Evolutionary conservation across 1,140 invertebrate species (phyloP), one percentile per base, ranked within the genome.

Genomic region (Leguminivora glycinivorella): DNA sequence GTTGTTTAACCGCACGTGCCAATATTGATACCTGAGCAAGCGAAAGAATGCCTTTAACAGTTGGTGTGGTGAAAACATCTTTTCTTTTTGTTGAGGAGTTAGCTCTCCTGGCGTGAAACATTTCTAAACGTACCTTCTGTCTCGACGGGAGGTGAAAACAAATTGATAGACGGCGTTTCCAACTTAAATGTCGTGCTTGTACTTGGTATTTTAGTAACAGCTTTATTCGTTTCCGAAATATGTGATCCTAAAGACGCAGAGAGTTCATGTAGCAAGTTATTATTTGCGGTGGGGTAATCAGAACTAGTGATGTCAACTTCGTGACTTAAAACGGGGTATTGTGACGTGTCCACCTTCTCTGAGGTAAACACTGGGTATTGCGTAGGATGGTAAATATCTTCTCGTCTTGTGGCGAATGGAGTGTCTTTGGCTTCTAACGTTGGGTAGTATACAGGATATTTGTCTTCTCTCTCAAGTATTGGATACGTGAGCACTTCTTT

Each of bases 121-220:
- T 68, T n/a, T 71, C 10, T 38, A 52, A 6, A 9, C 22, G 47
- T 76, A 92, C 92, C 95, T 94, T 96, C 94, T 22, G 95, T 96
- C 90, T 95, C 93, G 14, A 92, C 84, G 22, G 95, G 95, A 19
- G 95, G 95, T 68, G 93, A 93, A 83, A 94, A 94, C 34, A 92
- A 80, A 83, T 93, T 93, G 6, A 88, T 75, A 19, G 75, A 67
- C 1, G 88, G 85, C 2, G 78, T 80, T 68, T 84, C 74, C 14
- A 84, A 17, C 17, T 79, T 75, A 68, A 78, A 83, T 0, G 83
- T 81, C 12, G 76, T 66, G 14, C 72, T 80, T 24, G 72, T 67
- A 19, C 52, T 68, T n/a, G 85, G 75, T 10, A 56, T 60, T 60
- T 78, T 79, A 0, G 75, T 79, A 22, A 79, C 78, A 24, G 74